These are phyloP conservation scores for Crotalus horridus DNA, from an alignment of 2,113 vertebrate species.

Conservation along the genomic window DNA sequence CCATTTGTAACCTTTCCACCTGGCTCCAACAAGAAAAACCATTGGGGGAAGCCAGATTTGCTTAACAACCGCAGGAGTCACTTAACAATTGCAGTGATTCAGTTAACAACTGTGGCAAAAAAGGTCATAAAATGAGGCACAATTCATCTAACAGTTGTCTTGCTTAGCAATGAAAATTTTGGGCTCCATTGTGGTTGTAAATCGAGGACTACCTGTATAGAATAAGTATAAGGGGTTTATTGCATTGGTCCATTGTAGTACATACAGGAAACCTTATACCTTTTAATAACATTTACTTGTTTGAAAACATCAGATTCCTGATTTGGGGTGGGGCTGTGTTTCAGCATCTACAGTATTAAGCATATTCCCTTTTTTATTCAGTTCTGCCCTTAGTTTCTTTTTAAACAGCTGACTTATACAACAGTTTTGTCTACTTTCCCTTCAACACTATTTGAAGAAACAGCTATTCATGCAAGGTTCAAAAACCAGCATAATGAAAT, in stretches of 20 bases:
- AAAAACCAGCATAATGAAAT: neutral
- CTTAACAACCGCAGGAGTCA: neutral
- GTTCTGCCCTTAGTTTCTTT: neutral
- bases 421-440: neutral
- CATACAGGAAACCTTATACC: neutral
- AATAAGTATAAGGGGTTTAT: neutral
- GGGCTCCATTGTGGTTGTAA: neutral
- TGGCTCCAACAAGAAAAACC: neutral
- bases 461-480: neutral
- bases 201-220: neutral
- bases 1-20: neutral
- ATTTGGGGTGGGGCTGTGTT: neutral
- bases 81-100: neutral
- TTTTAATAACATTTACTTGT: neutral
- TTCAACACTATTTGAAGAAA: slow-evolving; percentile 5
- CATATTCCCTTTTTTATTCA: neutral
- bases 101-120: neutral
- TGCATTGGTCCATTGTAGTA: neutral
- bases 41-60: neutral
- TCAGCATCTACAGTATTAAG: neutral
- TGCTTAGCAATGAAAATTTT: neutral
- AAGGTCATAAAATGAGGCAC: neutral
- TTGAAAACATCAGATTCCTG: neutral
- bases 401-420: neutral
- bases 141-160: neutral